A percentile compares a stretch with the other conserved stretches of the same genome.
phyloP scores from a whole-genome alignment of 2,888 invertebrate genomes.

The Ennomos quercinarius region DNA sequence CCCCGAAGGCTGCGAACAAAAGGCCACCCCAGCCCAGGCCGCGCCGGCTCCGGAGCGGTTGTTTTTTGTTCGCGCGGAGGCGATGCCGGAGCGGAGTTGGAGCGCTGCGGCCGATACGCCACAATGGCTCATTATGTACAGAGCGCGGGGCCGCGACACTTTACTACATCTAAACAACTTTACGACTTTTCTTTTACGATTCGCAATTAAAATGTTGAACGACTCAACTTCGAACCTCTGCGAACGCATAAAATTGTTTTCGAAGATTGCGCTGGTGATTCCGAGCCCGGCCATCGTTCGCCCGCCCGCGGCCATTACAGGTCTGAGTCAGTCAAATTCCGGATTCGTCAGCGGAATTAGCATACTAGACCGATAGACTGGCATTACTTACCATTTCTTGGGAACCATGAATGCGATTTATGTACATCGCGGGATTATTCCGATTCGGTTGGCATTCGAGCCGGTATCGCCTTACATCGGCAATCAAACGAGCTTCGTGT shows the following conservation, averaged over 20 bases:
- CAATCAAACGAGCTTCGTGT: constrained; percentile 32
- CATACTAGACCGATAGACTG: constrained; percentile 29
- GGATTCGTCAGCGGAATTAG: constrained; percentile 30
- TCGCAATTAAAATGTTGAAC: constrained; percentile 59
- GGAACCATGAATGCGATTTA: constrained; percentile 32
- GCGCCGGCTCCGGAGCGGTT: constrained; percentile 53
- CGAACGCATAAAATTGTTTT: constrained; percentile 49
- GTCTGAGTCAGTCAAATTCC: constrained; percentile 24
- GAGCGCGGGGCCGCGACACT: constrained; percentile 38
- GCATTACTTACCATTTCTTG: constrained; percentile 28
- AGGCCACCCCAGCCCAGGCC: constrained; percentile 55
- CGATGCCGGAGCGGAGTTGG: constrained; percentile 21
- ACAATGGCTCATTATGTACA: constrained; percentile 51
- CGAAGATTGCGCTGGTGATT: constrained; percentile 39
- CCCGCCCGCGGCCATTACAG: constrained; percentile 6
- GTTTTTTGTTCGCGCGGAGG: constrained; percentile 58
- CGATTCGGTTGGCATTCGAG: constrained; percentile 28
- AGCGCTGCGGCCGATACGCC: constrained; percentile 3
- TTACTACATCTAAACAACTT: constrained; percentile 50
- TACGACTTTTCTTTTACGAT: constrained; percentile 59
- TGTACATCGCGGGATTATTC: constrained; percentile 37
- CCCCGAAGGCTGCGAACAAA: constrained; percentile 61
- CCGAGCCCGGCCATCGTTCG: constrained; percentile 13
- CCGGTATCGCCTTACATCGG: constrained; percentile 30
- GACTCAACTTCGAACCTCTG: constrained; percentile 47